Conservation (phyloP, 2,113 vertebrate genomes). For the Paratilapia polleni region DNA sequence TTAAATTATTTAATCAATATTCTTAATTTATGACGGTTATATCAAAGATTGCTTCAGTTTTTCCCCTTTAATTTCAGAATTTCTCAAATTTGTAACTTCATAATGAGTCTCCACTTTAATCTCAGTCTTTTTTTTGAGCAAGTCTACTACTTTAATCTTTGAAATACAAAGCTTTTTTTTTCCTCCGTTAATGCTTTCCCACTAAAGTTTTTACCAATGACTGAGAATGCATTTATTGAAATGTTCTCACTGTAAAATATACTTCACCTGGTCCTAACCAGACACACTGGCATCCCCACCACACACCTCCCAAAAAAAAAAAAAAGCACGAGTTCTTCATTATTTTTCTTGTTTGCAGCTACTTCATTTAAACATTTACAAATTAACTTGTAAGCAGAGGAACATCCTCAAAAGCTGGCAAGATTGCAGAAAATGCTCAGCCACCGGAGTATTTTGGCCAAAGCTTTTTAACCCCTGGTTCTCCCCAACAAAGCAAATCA, state of each 20-base stretch:
- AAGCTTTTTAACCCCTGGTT: conserved; percentile 57
- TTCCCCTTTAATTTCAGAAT: background rate
- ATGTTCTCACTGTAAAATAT: background rate
- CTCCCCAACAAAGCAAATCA: conserved; percentile 56
- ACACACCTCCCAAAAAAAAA: background rate
- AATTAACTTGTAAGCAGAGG: background rate
- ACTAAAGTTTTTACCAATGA: background rate
- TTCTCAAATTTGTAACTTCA: background rate
- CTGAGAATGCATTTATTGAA: background rate
- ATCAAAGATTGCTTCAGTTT: background rate
- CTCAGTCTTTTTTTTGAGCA: rapidly evolving
- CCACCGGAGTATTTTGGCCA: background rate
- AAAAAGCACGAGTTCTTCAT: conserved; percentile 15
- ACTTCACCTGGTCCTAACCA: background rate
- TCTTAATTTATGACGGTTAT: background rate
- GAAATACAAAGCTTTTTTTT: background rate
- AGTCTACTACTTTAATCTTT: background rate
- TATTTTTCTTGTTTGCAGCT: conserved; percentile 10
- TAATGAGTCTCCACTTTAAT: background rate
- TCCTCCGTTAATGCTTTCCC: background rate
- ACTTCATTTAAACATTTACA: conserved; percentile 31
- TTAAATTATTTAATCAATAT: background rate
- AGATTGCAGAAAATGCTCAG: background rate
- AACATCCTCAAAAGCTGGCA: background rate
- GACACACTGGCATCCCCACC: background rate